Evolutionary conservation across 2,113 vertebrate species (phyloP).

Genomic region (Dicrurus megarhynchus): DNA sequence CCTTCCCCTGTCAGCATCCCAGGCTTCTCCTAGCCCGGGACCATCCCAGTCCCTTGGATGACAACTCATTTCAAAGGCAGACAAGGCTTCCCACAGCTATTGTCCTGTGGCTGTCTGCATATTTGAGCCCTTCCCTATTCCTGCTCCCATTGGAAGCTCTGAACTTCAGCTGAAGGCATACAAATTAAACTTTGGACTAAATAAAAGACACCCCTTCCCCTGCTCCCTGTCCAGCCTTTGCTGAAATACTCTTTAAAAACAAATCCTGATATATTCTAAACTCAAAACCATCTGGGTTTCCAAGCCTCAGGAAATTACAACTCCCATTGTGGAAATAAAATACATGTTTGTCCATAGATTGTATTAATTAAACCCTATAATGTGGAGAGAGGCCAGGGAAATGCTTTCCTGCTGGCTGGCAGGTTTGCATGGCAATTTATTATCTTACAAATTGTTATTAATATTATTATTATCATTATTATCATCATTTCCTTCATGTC

Average conservation of each 20-base stretch:
- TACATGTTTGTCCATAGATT: conserved; percentile 35
- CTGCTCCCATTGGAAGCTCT: conserved; percentile 21
- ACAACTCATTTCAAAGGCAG: conserved; percentile 45
- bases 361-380: conserved; percentile 14
- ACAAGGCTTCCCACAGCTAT: conserved; percentile 46
- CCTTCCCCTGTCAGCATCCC: neutral
- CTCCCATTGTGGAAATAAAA: conserved; percentile 50
- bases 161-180: conserved; percentile 22
- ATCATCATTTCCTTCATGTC: neutral
- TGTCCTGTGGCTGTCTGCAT: conserved; percentile 68
- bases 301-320: conserved; percentile 70
- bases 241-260: conserved; percentile 5
- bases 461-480: neutral
- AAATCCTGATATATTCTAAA: neutral
- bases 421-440: neutral
- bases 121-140: conserved; percentile 16
- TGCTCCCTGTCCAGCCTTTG: neutral
- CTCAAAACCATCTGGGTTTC: conserved; percentile 62
- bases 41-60: neutral
- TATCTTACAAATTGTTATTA: neutral
- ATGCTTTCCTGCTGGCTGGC: neutral
- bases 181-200: conserved; percentile 27
- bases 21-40: neutral
- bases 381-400: neutral
- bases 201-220: neutral